Evolutionary conservation across 2,797 vertebrate genomes (phyloP).

Genomic region (Eulemur albifrons): DNA sequence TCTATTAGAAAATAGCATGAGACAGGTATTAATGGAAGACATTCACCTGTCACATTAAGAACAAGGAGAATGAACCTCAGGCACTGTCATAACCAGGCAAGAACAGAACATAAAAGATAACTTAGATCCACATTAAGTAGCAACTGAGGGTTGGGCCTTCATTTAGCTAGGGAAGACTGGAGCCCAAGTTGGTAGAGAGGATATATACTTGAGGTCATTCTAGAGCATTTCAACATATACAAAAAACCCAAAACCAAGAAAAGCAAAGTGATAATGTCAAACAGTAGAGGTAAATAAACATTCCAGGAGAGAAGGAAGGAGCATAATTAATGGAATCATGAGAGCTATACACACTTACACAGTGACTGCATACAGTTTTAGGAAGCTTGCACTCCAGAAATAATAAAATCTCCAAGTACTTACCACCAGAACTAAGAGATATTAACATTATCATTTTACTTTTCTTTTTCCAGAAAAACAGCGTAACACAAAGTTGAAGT

Average conservation of each 20-base stretch:
- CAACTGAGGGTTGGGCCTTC: neutral
- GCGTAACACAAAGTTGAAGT: neutral
- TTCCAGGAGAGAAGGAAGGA: neutral
- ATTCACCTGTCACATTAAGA: neutral
- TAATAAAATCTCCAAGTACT: neutral
- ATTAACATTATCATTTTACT: neutral
- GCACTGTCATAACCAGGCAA: neutral
- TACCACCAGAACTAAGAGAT: neutral
- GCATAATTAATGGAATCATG: rapidly evolving
- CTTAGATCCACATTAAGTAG: neutral
- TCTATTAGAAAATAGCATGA: neutral
- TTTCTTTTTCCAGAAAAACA: neutral
- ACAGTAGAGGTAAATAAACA: neutral
- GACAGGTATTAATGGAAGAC: neutral
- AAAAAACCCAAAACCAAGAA: neutral
- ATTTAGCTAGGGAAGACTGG: neutral
- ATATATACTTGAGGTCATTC: neutral
- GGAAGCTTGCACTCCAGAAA: neutral
- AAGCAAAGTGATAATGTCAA: neutral
- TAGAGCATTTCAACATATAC: neutral
- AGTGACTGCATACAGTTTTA: neutral
- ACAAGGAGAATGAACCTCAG: neutral
- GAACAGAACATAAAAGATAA: neutral
- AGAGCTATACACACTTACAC: neutral
- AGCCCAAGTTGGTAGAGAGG: neutral